Conservation (phyloP, 2,888 invertebrate genomes). For the Melikaiella ostensackeni region DNA sequence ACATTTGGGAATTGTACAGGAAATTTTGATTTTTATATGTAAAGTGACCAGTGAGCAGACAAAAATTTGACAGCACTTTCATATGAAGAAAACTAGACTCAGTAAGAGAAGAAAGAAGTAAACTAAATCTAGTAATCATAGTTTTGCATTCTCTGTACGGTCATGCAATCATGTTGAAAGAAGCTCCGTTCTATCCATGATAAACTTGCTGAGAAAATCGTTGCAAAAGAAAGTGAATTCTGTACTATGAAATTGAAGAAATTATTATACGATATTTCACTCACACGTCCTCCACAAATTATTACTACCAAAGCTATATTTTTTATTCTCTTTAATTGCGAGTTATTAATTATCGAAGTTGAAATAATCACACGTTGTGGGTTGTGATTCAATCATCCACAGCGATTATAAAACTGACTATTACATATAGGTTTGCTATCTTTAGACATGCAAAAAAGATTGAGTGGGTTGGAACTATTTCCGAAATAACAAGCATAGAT, state of each 20-base stretch:
- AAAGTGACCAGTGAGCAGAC: too few relatives aligned
- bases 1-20: too few relatives aligned
- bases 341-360: neutral
- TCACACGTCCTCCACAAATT: neutral
- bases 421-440: neutral
- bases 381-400: neutral
- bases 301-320: neutral
- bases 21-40: too few relatives aligned
- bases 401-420: neutral
- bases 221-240: conserved; percentile 24
- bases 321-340: neutral
- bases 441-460: neutral
- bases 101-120: too few relatives aligned
- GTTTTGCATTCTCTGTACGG: conserved; percentile 39
- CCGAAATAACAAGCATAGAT: neutral
- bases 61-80: too few relatives aligned
- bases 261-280: conserved; percentile 16
- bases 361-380: neutral
- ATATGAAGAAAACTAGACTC: too few relatives aligned
- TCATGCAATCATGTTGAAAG: conserved; percentile 42
- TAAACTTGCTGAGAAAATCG: conserved; percentile 3
- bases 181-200: conserved; percentile 12
- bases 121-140: too few relatives aligned
- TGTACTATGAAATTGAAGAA: conserved; percentile 17
- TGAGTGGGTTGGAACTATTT: neutral